These are phyloP conservation scores for Eulemur rubriventer DNA, from an alignment of 2,797 vertebrate genomes.

Conservation along the genomic window DNA sequence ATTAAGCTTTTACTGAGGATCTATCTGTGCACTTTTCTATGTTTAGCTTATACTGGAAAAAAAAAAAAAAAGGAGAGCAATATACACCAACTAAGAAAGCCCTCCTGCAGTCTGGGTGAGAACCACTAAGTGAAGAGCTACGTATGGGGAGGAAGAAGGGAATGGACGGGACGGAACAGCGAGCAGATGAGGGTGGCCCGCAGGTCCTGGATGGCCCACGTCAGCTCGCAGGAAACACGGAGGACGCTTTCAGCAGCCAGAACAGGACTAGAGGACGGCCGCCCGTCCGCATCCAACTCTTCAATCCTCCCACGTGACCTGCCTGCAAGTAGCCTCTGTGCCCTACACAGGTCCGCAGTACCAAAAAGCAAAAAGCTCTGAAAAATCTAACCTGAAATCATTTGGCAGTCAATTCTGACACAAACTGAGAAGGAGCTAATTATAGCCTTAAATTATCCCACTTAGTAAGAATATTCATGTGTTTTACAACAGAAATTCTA, in stretches of 20 bases:
- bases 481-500: not conserved
- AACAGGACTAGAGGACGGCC: not conserved
- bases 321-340: not conserved
- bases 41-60: not conserved
- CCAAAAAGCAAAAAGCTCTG: not conserved
- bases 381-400: constrained; percentile 38
- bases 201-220: not conserved
- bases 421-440: not conserved
- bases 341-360: not conserved
- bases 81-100: not conserved
- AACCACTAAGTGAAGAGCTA: not conserved
- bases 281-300: not conserved
- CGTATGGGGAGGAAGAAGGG: not conserved
- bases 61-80: not conserved
- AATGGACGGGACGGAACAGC: not conserved
- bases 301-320: not conserved
- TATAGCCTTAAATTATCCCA: constrained; percentile 22
- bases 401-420: not conserved
- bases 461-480: not conserved
- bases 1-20: not conserved
- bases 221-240: not conserved
- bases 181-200: not conserved
- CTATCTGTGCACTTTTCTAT: not conserved
- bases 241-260: not conserved
- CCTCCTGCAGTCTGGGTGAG: not conserved